phyloP scores from a whole-genome alignment of 1,140 invertebrate species.

The Steinernema feltiae region DNA sequence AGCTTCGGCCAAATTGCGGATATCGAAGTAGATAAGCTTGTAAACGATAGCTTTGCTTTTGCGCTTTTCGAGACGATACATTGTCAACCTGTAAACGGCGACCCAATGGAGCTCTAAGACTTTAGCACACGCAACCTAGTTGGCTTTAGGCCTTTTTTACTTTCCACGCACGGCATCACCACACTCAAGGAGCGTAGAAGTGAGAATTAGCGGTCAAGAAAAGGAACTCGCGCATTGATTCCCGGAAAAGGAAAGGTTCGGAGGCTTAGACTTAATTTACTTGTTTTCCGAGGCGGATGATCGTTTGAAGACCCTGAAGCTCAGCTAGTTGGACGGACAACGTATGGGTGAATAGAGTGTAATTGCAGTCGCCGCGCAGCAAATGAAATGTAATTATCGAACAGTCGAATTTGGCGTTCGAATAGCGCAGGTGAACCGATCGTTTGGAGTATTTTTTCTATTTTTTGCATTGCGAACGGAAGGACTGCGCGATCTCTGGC shows the following conservation, averaged over 20 bases:
- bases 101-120: neutral
- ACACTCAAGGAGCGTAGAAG: neutral
- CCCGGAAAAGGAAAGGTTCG: neutral
- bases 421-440: too few species aligned
- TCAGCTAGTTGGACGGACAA: too few species aligned
- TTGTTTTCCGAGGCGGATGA: too few species aligned
- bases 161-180: neutral
- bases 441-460: too few species aligned
- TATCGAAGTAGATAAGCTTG: conserved; percentile 2
- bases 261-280: too few species aligned
- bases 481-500: too few species aligned
- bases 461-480: too few species aligned
- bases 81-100: neutral
- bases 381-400: too few species aligned
- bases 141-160: neutral
- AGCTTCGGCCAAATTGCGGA: neutral
- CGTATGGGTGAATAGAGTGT: too few species aligned
- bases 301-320: too few species aligned
- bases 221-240: neutral
- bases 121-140: neutral
- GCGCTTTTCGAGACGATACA: conserved; percentile 8
- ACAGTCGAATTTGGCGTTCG: too few species aligned
- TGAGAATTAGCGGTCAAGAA: neutral
- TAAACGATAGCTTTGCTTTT: neutral
- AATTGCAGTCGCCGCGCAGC: too few species aligned